Evolutionary conservation across 2,797 vertebrate species (phyloP).

Genomic region (Margarornis squamiger): DNA sequence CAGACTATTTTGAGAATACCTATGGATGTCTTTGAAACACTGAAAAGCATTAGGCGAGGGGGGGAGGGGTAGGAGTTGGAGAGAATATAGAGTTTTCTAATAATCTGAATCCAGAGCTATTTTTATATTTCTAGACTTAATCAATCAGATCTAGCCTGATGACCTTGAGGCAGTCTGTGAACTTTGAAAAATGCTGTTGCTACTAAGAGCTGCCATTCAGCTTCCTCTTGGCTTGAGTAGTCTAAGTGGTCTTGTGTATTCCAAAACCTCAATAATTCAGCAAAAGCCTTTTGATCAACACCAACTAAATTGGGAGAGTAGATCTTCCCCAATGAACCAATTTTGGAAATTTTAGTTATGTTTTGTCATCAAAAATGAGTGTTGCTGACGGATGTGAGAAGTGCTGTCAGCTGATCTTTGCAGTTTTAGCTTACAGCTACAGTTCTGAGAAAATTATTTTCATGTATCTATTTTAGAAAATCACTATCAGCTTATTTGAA

Average conservation of each 20-base stretch:
- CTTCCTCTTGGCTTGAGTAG: not conserved
- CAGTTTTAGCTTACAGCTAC: constrained; percentile 41
- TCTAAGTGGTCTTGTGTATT: not conserved
- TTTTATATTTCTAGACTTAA: not conserved
- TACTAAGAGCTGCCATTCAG: not conserved
- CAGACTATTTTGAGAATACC: not conserved
- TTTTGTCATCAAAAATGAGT: constrained; percentile 59
- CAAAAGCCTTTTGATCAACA: constrained; percentile 38
- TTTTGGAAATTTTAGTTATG: constrained; percentile 48
- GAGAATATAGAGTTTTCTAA: not conserved
- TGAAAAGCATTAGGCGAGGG: not conserved
- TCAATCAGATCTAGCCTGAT: not conserved
- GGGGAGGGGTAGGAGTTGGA: not conserved
- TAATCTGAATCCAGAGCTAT: not conserved
- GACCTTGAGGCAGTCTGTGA: not conserved
- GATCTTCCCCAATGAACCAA: constrained; percentile 36
- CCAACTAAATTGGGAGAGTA: not conserved
- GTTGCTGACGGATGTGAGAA: constrained; percentile 46
- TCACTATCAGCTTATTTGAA: constrained; percentile 43
- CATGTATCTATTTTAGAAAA: constrained; percentile 54
- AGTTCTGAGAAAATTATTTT: constrained; percentile 36
- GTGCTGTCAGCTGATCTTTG: constrained; percentile 50
- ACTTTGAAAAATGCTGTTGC: not conserved
- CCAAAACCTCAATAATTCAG: constrained; percentile 23
- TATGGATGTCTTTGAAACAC: not conserved